Percentiles rank a stretch among this genome's conserved stretches.
Evolutionary conservation across 2,797 vertebrate genomes (phyloP).

Genomic region (Garrulus glandarius): DNA sequence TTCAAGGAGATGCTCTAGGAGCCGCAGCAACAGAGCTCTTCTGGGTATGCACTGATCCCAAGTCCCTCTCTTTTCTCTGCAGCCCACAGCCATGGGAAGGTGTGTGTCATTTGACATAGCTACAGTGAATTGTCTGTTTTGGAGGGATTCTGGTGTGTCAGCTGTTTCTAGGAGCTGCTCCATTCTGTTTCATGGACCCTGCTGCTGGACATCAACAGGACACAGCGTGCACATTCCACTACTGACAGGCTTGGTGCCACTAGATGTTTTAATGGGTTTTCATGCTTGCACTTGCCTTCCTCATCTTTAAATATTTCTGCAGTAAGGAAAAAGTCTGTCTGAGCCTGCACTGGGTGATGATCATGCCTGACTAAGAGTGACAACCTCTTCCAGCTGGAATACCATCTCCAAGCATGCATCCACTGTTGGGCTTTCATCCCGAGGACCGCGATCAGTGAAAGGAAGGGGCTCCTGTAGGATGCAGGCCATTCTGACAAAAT

Average conservation of each 20-base stretch:
- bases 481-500: neutral
- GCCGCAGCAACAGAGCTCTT: fast-evolving
- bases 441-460: fast-evolving
- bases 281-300: neutral
- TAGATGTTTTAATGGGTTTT: neutral
- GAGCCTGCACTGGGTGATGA: neutral
- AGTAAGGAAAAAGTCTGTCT: neutral
- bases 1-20: neutral
- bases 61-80: neutral
- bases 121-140: neutral
- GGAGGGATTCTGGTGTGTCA: neutral
- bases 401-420: fast-evolving
- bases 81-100: fast-evolving
- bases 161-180: neutral
- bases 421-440: fast-evolving
- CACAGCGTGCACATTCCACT: neutral
- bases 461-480: neutral
- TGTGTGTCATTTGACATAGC: neutral
- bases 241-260: neutral
- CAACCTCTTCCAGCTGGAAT: neutral
- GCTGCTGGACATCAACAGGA: neutral
- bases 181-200: neutral
- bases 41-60: neutral
- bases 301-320: neutral
- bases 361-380: neutral